Evolutionary conservation across 2,888 invertebrate species (phyloP).

Genomic region (Nymphalis urticae): DNA sequence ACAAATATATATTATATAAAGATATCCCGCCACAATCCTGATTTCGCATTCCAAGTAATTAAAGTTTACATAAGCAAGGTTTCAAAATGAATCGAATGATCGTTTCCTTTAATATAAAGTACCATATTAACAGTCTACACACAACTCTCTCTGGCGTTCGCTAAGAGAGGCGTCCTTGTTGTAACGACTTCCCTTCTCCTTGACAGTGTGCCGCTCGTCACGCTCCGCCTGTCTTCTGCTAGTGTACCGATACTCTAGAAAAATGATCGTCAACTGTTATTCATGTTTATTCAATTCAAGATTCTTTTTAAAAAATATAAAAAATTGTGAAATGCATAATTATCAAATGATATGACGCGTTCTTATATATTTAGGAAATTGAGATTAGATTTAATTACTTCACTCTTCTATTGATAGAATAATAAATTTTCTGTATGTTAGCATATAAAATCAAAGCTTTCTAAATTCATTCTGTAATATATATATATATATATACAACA

Average conservation of each 20-base stretch:
- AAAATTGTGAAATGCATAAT: neutral
- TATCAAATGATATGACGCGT: no score
- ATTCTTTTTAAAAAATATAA: neutral
- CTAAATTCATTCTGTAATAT: no score
- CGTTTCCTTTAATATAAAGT: conserved; percentile 25
- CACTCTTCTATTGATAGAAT: no score
- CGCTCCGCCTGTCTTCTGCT: conserved; percentile 70
- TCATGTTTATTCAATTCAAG: neutral
- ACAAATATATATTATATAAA: no score
- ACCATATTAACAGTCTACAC: conserved; percentile 57
- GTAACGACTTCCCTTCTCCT: conserved; percentile 85
- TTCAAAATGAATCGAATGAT: neutral
- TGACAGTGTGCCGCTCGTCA: conserved; percentile 71
- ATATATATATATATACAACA: no score
- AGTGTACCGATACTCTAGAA: conserved; percentile 69
- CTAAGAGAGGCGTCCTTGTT: conserved; percentile 86
- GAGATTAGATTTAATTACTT: no score
- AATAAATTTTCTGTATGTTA: no score
- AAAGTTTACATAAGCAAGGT: no score
- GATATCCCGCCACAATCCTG: no score
- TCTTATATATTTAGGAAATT: no score
- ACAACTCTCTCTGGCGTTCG: conserved; percentile 85
- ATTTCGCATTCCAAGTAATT: no score
- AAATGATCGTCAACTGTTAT: conserved; percentile 27
- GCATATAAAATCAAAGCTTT: no score